Conservation (phyloP, 53 echinoderm and acorn worm genomes). For the Echinarachnius parma region DNA sequence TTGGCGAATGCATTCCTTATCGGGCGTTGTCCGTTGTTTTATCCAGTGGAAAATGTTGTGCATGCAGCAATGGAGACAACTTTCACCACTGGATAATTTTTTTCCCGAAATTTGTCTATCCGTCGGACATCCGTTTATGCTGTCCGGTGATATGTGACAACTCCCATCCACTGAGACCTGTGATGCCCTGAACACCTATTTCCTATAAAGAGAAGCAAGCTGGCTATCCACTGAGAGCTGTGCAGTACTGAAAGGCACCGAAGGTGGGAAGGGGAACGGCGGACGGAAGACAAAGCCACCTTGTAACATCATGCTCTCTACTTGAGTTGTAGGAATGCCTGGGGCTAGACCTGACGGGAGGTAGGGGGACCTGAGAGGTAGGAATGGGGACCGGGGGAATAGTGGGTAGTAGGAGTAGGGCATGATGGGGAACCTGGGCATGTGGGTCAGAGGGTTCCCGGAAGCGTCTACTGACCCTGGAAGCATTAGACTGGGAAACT, state of each 20-base stretch:
- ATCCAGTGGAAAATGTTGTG: too few relatives aligned
- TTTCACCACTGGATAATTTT: too few relatives aligned
- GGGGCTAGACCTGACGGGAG: constrained; percentile 41
- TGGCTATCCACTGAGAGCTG: constrained; percentile 25
- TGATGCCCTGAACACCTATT: too few relatives aligned
- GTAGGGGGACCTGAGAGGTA: constrained; percentile 50
- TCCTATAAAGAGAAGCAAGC: constrained; percentile 23
- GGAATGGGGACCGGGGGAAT: constrained; percentile 48
- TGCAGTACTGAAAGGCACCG: constrained; percentile 45
- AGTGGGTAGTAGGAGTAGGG: constrained; percentile 46
- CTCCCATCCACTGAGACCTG: too few relatives aligned
- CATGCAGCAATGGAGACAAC: too few relatives aligned
- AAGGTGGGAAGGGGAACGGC: constrained; percentile 25
- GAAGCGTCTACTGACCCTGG: constrained; percentile 18
- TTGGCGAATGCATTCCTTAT: too few relatives aligned
- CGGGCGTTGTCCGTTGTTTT: too few relatives aligned
- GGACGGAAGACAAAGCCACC: constrained; percentile 27
- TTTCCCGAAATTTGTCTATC: too few relatives aligned
- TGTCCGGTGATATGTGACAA: too few relatives aligned
- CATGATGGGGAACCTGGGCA: constrained; percentile 46
- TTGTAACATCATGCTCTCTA: constrained; percentile 29
- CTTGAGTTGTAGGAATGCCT: constrained; percentile 38
- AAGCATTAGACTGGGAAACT: neutral
- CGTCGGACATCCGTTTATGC: too few relatives aligned
- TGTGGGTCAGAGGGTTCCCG: constrained; percentile 46